Percentiles rank a stretch among this genome's conserved stretches.
Conservation (phyloP, 2,113 vertebrate species). For the Struthio camelus region DNA sequence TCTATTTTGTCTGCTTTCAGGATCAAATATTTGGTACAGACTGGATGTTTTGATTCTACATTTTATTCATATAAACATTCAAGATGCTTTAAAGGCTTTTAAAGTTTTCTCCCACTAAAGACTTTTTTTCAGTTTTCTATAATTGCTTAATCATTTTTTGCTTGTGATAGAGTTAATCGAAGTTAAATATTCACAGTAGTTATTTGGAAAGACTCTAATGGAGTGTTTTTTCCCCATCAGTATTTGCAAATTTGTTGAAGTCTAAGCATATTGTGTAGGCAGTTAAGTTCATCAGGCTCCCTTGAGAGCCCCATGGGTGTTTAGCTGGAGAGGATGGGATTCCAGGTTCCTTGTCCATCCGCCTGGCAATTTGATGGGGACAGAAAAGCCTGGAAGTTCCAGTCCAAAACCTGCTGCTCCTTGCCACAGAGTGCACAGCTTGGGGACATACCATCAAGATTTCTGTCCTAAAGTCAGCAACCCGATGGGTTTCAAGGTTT, state of each 20-base stretch:
- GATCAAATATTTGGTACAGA: neutral
- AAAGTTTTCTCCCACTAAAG: neutral
- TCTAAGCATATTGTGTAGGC: neutral
- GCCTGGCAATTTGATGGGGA: neutral
- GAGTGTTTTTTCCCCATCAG: neutral
- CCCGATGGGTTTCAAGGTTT: neutral
- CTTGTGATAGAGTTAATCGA: neutral
- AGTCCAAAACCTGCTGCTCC: neutral
- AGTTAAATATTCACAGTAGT: neutral
- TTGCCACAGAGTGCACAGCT: neutral
- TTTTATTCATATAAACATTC: neutral
- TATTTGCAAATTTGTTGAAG: neutral
- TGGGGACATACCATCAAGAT: neutral
- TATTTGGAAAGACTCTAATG: neutral
- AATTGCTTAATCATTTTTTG: neutral
- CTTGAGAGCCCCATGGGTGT: neutral
- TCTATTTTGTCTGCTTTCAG: neutral
- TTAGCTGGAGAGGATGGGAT: neutral
- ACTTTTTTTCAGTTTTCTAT: neutral
- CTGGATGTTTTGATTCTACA: neutral
- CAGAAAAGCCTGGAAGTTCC: neutral
- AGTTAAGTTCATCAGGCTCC: neutral
- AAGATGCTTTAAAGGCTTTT: neutral
- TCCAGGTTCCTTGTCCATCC: neutral
- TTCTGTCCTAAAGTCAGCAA: neutral